These are phyloP conservation scores for Cheilosia pagana DNA, from an alignment of 2,888 invertebrate species.

Conservation along the genomic window DNA sequence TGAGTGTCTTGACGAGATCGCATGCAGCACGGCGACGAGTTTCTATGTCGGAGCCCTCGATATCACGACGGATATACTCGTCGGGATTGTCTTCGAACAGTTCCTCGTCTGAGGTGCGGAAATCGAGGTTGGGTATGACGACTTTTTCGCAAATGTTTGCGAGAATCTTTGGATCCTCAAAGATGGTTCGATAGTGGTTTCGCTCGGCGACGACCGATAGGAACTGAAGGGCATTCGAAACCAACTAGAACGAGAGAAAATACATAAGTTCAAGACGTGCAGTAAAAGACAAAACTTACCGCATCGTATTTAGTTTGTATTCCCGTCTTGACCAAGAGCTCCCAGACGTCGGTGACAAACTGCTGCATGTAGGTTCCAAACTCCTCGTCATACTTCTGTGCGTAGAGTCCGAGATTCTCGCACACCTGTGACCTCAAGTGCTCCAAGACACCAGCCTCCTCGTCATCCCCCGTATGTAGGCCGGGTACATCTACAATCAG, in stretches of 20 bases:
- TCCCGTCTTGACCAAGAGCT: slow-evolving; percentile 92
- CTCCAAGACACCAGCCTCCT: slow-evolving; percentile 94
- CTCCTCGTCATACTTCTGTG: slow-evolving; percentile 99
- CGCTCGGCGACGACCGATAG: slow-evolving; percentile 97
- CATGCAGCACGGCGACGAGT: slow-evolving; percentile 98
- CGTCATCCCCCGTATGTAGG: slow-evolving; percentile 91
- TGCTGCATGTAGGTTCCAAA: slow-evolving; percentile 94
- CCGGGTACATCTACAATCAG: slow-evolving; percentile 91
- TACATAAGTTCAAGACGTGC: no score
- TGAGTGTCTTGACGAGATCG: slow-evolving; percentile 96
- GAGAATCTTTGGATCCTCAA: slow-evolving; percentile 93
- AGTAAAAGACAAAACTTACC: slow-evolving; percentile 84
- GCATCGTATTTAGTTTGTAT: slow-evolving; percentile 94
- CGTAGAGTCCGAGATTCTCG: slow-evolving; percentile 96
- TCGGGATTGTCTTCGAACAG: slow-evolving; percentile 99
- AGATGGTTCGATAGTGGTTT: slow-evolving; percentile 92
- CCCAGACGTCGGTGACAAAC: slow-evolving; percentile 98
- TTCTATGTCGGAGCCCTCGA: slow-evolving; percentile 99
- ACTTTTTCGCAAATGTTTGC: slow-evolving; percentile 98
- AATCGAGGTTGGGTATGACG: slow-evolving; percentile 99
- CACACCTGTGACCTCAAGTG: slow-evolving; percentile 97
- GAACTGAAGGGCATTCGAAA: slow-evolving; percentile 98
- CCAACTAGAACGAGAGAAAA: slow-evolving; percentile 87
- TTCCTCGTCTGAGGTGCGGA: slow-evolving; percentile 97
- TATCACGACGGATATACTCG: slow-evolving; percentile 97